Conservation (phyloP, 2,888 invertebrate genomes). For the Acanthosepion pharaonis region DNA sequence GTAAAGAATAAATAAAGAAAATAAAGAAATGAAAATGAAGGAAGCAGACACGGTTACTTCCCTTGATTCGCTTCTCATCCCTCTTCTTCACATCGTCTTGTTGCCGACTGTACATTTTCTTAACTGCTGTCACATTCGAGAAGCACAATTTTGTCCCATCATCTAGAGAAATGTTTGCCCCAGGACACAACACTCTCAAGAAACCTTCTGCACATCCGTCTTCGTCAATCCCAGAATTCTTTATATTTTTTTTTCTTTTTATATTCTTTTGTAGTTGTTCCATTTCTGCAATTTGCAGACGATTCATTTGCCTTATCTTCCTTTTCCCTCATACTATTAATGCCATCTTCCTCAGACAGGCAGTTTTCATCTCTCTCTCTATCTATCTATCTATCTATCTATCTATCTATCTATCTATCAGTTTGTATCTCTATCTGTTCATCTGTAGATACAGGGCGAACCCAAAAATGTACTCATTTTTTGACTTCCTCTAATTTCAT, state of each 20-base stretch:
- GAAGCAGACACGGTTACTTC: background rate
- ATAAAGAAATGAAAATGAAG: background rate
- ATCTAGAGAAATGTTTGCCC: constrained; percentile 3
- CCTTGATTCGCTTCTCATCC: background rate
- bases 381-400: too few relatives aligned
- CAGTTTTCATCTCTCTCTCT: too few relatives aligned
- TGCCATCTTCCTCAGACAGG: background rate
- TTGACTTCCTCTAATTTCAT: too few relatives aligned
- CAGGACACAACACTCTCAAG: background rate
- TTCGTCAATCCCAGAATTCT: background rate
- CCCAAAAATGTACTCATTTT: too few relatives aligned
- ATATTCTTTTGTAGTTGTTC: background rate
- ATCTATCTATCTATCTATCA: too few relatives aligned
- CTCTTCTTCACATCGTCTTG: background rate
- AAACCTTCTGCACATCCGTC: background rate
- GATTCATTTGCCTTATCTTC: background rate
- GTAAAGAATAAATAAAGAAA: too few relatives aligned
- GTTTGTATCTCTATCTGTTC: too few relatives aligned
- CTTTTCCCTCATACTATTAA: background rate
- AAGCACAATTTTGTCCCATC: background rate
- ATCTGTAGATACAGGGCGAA: too few relatives aligned
- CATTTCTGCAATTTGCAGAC: background rate
- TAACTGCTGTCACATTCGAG: background rate
- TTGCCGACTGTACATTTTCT: background rate
- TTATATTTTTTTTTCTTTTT: background rate